Evolutionary conservation across 2,888 invertebrate genomes (phyloP).

Genomic region (Tridacna gigas): DNA sequence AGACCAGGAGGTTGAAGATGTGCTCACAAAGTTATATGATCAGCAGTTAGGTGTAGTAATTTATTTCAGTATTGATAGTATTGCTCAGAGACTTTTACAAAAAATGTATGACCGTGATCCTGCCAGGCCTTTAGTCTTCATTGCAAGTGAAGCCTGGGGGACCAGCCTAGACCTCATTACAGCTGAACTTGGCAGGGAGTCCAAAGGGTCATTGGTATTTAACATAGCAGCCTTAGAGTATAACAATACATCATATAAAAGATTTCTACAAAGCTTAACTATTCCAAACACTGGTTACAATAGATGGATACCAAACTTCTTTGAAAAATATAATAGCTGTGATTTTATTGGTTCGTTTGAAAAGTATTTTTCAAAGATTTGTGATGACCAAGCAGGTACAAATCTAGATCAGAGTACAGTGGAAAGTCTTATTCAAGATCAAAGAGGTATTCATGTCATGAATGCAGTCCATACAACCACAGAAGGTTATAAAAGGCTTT

Average conservation of each 20-base stretch:
- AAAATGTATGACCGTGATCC: slow-evolving; percentile 37
- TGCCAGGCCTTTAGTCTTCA: slow-evolving; percentile 60
- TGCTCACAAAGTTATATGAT: slow-evolving; percentile 38
- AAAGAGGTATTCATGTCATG: slow-evolving; percentile 71
- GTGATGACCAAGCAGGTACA: slow-evolving; percentile 16
- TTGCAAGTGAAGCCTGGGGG: slow-evolving; percentile 80
- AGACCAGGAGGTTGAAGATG: slow-evolving; percentile 27
- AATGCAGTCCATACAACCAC: slow-evolving; percentile 70
- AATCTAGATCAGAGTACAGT: slow-evolving; percentile 35
- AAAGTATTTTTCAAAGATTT: slow-evolving; percentile 38
- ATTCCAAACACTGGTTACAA: slow-evolving; percentile 43
- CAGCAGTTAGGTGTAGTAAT: slow-evolving; percentile 67
- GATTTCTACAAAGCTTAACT: slow-evolving; percentile 55
- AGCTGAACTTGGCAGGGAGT: slow-evolving; percentile 52
- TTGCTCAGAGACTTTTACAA: slow-evolving; percentile 66
- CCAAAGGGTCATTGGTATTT: slow-evolving; percentile 71
- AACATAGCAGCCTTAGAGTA: slow-evolving; percentile 59
- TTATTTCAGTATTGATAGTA: slow-evolving; percentile 70
- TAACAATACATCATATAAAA: slow-evolving; percentile 42
- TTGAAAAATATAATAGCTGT: slow-evolving; percentile 72
- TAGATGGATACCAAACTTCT: slow-evolving; percentile 73
- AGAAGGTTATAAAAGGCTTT: slow-evolving; percentile 56
- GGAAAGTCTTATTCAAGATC: slow-evolving; percentile 58
- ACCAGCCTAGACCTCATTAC: slow-evolving; percentile 57
- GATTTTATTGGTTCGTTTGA: slow-evolving; percentile 69